Conservation (phyloP, 2,113 vertebrate genomes). For the Gymnobelideus leadbeateri region DNA sequence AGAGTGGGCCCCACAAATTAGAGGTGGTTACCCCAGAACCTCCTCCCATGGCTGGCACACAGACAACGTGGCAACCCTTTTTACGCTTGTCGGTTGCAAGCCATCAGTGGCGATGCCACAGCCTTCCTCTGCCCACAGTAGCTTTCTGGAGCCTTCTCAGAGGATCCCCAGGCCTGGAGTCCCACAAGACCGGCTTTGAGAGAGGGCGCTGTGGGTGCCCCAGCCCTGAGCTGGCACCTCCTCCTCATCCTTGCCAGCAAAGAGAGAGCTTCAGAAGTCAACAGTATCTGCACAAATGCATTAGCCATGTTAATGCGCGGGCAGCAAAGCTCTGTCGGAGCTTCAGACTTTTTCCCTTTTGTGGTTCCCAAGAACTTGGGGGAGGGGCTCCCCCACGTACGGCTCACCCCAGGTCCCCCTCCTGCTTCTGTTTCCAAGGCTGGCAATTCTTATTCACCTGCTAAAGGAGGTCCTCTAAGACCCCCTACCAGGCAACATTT, state of each 20-base stretch:
- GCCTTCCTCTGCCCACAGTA: not conserved
- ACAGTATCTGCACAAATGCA: accelerated
- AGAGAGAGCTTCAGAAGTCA: not conserved
- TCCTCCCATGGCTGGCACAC: not conserved
- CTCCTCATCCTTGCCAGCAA: not conserved
- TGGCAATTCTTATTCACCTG: not conserved
- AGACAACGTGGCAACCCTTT: too few species aligned
- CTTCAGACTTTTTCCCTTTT: not conserved
- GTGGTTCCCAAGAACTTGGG: too few species aligned
- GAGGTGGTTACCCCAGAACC: too few species aligned
- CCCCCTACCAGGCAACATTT: not conserved
- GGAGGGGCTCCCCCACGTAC: too few species aligned
- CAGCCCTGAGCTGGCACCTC: too few species aligned
- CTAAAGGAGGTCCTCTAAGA: not conserved
- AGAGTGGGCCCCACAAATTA: too few species aligned
- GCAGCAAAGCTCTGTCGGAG: not conserved
- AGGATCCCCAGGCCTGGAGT: too few species aligned
- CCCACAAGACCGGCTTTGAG: too few species aligned
- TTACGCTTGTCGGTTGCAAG: not conserved
- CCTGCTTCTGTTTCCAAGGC: too few species aligned
- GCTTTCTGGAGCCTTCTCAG: not conserved
- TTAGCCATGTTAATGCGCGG: too few species aligned
- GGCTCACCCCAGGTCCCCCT: too few species aligned
- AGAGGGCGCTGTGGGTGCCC: accelerated
- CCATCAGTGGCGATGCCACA: not conserved